Base-by-base conservation (phyloP, 92 coral and sea anemone species). In the Porites divaricata region DNA sequence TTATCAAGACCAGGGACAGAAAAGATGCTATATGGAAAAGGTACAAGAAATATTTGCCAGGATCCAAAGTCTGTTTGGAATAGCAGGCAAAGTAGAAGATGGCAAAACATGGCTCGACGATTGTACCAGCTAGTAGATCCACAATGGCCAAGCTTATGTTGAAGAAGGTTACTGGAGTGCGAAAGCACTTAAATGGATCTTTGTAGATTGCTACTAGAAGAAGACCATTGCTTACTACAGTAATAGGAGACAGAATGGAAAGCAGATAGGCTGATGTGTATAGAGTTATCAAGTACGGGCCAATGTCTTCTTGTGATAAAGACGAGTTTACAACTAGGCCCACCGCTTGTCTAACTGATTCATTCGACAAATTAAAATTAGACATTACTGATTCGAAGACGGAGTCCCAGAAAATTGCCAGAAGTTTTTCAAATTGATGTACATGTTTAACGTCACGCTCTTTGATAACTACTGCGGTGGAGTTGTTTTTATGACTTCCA, bases 151-250 rank as follows among this genome's bases (percentile, higher is more conserved):
- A 68, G 13, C 93, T 90, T 17, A 91, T 66, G 69, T 86, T 92
- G 72, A 94, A 94, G 85, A 83, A 87, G 0, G 95, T 94, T 19
- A 93, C 91, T 9, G 98, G 92, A 0, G 93, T 91, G 4, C 98
- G 98, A 19, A 94, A 94, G 20, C 93, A 91, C 67, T 87, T 89
- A 19, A 94, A 72, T n/a, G 98, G 92, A 28, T 94, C 95, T 73
- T 81, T 94, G 90, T 88, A 91, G 17, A 94, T 85, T 1, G 93
- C 70, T 1, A 69, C 85, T 24, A 94, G 77, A 20, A 94, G 92
- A 12, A 94, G 87, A 21, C 83, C 82, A 77, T 94, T 94, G 28
- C 93, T 93, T 6, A 67, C 81, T 2, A 94, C 95, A 19, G 98
- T 94, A 1, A 94, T n/a, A 6, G 98, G 98, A 0, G 93, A 89